Evolutionary conservation across 2,888 invertebrate species (phyloP), one percentile per base, ranked within the genome.

Genomic region (Eristalis pertinax): DNA sequence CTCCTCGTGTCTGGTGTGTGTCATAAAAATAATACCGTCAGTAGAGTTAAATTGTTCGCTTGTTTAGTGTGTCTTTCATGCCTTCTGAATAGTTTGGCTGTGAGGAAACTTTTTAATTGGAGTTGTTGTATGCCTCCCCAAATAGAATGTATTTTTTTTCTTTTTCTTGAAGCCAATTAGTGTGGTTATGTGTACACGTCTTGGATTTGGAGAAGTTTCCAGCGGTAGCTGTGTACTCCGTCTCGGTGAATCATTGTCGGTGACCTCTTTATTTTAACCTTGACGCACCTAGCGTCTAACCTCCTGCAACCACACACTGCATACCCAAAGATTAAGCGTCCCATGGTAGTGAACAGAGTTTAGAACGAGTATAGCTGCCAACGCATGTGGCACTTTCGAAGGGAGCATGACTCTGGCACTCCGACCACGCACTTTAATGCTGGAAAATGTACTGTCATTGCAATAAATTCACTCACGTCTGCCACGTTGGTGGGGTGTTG

Each of bases 91-190:
- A 73, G 32, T 73, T 50, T 19, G 50, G 50, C 50, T 32, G 43
- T 63, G 63, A 73, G 38, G 50, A 73, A 73, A 63, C 50, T 50
- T 43, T 73, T 63, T 63, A 73, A 73, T 62, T 73, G 73, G 62
- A 29, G 73, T 63, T 11, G 73, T 29, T 43, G 50, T 24, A 63
- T 26, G 60, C 13, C 24, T 60, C 19, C 50, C 41, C 41, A 72
- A 72, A 60, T 72, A 72, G 70, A 32, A 38, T 38, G 38, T 38
- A 1, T 38, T 13, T 38, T 38, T 13, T 38, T 38, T 38, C 13
- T 38, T 38, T 10, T 11, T 32, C 32, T 32, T n/a, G 56, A 29
- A 24, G 26, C 60, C 60, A 60, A 60, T 60, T 60, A 60, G 60
- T 26, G 13, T 60, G 26, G 19, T 2, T 50, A 50, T 19, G 50